These are phyloP conservation scores for Caenorhabditis latens DNA, from an alignment of 1,140 invertebrate species.

Conservation along the genomic window DNA sequence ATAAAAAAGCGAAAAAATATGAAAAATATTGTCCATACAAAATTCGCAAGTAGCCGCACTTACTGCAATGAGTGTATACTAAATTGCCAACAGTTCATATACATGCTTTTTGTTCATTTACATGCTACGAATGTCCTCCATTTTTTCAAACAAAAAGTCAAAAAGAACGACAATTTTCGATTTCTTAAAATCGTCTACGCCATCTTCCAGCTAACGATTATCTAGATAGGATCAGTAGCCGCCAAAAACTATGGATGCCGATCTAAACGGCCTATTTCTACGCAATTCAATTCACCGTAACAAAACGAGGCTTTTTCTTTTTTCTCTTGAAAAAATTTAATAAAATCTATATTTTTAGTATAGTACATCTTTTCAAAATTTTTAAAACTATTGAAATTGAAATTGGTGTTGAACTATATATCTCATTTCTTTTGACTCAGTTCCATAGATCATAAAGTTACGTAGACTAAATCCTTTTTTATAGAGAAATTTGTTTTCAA, in stretches of 20 bases:
- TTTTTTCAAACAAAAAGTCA: neutral
- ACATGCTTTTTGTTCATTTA: too few relatives aligned
- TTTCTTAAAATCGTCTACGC: neutral
- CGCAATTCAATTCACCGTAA: constrained; percentile 12
- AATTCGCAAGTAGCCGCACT: neutral
- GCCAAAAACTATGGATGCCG: constrained; percentile 27
- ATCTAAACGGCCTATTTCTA: constrained; percentile 11
- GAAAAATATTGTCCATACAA: neutral
- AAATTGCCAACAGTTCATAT: too few relatives aligned
- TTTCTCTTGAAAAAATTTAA: neutral
- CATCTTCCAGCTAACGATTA: constrained; percentile 1
- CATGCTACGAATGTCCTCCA: neutral
- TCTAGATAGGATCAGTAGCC: constrained; percentile 9
- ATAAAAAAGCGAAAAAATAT: neutral
- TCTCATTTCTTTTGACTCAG: too few relatives aligned
- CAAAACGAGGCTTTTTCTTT: neutral
- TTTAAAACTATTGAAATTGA: too few relatives aligned
- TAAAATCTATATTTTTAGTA: neutral
- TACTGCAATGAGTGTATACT: neutral
- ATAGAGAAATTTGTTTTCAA: neutral
- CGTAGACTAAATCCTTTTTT: neutral
- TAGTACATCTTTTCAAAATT: too few relatives aligned
- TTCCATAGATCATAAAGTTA: too few relatives aligned
- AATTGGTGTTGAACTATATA: too few relatives aligned
- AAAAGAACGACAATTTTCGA: constrained; percentile 1